Percentiles rank a stretch among this genome's conserved stretches.
phyloP scores from a whole-genome alignment of 2,888 invertebrate species.

The Drosophila falleni region DNA sequence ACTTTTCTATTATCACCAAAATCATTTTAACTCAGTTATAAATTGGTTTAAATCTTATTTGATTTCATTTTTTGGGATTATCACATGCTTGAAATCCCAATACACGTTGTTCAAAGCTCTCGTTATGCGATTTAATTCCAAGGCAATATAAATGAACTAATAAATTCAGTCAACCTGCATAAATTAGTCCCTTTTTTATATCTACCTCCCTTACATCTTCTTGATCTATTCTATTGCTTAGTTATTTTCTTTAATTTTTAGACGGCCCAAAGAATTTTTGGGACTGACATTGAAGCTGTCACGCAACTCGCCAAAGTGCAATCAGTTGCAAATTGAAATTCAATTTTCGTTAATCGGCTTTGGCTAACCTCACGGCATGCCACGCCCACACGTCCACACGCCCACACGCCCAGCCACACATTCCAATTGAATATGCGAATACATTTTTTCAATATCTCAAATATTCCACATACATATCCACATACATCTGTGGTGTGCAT shows the following conservation, averaged over 20 bases:
- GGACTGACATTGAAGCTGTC: conserved; percentile 15
- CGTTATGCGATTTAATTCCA: conserved; percentile 21
- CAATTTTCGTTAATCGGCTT: conserved; percentile 78
- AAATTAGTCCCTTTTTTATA: conserved; percentile 58
- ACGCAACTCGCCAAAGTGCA: conserved; percentile 49
- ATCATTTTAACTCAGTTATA: background rate
- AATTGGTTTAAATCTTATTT: conserved; percentile 17
- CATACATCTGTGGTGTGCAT: background rate
- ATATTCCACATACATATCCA: conserved; percentile 14
- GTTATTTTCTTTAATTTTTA: conserved; percentile 1
- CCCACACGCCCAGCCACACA: conserved; percentile 4
- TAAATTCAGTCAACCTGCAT: conserved; percentile 61
- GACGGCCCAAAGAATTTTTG: conserved; percentile 9
- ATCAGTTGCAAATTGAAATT: conserved; percentile 75
- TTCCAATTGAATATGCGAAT: conserved; percentile 25
- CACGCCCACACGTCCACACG: conserved; percentile 29
- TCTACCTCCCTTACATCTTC: conserved; percentile 1
- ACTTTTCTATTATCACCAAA: background rate
- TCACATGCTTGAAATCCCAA: conserved; percentile 5
- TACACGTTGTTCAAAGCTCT: conserved; percentile 19
- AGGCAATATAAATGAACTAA: conserved; percentile 35
- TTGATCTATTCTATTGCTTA: background rate
- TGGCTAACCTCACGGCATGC: conserved; percentile 57
- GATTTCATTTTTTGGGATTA: conserved; percentile 16
- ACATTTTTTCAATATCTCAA: conserved; percentile 46